Base-by-base conservation (phyloP, 2,797 vertebrate species). In the Myotis findleyi region DNA sequence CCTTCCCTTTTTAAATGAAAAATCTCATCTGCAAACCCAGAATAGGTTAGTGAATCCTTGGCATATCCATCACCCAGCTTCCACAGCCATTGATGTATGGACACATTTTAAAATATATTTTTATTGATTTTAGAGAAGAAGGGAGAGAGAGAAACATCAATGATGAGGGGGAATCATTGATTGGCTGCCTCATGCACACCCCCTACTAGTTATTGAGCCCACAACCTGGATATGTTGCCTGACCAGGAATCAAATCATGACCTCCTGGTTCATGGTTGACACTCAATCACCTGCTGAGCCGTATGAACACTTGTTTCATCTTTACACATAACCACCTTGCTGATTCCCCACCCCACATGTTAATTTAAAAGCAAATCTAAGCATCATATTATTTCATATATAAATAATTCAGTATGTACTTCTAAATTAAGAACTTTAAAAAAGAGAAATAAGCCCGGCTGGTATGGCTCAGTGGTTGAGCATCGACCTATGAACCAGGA, bases 301-400 rank as follows among this genome's bases (percentile, higher is more conserved):
- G 17, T 20, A 9, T 36, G 27, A 3, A 41, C 27, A 66, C 0
- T 36, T 66, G 16, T 84, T 93, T 93, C 30, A 49, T 79, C 21
- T 66, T 73, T 57, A 87, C 16, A 72, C 33, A n/a, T 80, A 91
- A 66, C 11, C 6, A 23, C 17, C 41, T 11, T 59, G 4, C 59
- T 75, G 27, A 75, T 25, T 7, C 17, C 20, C n/a, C 20, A 17
- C 4, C 0, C 13, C 41, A 21, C 16, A 21, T 16, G 10, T 92
- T 51, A 91, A 91, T 90, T 94, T 77, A 87, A 81, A 81, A 90
- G 77, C 59, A 88, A 64, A 69, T 77, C 49, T 83, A 79, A 59
- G 18, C 20, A 77, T 89, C 16, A 16, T 81, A 38, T 73, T 20
- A 68, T 86, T 76, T 76, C 23, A 73, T 68, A 84, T 62, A 2